Base-by-base conservation (phyloP, 1,140 invertebrate species). In the Pseudoatta argentina region DNA sequence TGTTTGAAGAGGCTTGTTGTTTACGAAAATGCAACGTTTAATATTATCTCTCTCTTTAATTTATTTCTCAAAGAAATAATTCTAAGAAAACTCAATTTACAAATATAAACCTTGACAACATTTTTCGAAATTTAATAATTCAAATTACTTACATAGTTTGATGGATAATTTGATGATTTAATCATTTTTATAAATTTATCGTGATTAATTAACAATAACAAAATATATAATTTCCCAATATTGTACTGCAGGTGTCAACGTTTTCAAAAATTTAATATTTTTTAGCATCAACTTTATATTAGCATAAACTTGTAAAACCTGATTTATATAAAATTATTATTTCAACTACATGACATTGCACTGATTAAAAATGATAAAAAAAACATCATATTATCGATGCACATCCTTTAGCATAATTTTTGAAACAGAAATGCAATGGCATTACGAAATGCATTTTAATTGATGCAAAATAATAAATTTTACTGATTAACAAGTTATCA, bases 401-500 rank as follows among this genome's bases (percentile, higher is more conserved):
- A 30, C 8, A n/a, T 66, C 1, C 7, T 24, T 39, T n/a, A 67
- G 12, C 64, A 34, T 10, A 69, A 39, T 44, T 18, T 7, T 44
- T 18, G 10, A 27, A 27, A 63, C 2, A 44, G 10, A 44, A 44
- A 44, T 44, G 5, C 10, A 63, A 63, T 63, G 14, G 1, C 34
- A 16, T 69, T 39, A 12, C 30, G 2, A 30, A 69, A 16, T 44
- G 66, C 0, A 21, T 44, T 2, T 66, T 16, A 27, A 72, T 72
- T 73, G 18, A 34, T 18, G 24, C 27, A 10, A 76, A 76, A 24
- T 44, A 57, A 76, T 12, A 24, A n/a, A 59, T 24, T 44, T 44
- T 24, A 55, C 14, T 61, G 55, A 7, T 76, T 72, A 72, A 72
- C 48, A 18, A 53, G 16, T 53, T 59, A 75, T 75, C 14, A 21